Evolutionary conservation across 2,888 invertebrate species (phyloP).

Genomic region (Buathra laborator): DNA sequence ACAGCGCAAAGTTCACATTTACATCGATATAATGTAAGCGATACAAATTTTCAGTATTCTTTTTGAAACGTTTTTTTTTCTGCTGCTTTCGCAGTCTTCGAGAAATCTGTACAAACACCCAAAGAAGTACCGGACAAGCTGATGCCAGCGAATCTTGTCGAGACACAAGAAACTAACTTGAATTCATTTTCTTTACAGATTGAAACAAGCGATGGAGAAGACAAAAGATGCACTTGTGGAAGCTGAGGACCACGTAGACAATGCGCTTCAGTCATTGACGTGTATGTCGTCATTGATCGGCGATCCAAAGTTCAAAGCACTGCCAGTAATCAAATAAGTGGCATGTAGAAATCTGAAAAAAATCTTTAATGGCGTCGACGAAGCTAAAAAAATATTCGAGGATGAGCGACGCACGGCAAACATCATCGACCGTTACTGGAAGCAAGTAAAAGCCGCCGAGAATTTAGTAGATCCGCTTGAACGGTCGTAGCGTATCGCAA

Average conservation of each 20-base stretch:
- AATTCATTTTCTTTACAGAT: conserved; percentile 72
- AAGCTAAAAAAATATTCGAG: conserved; percentile 88
- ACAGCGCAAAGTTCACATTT: background rate
- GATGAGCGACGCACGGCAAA: too few relatives aligned
- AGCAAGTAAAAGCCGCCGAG: too few relatives aligned
- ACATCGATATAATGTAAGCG: background rate
- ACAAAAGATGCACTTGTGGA: conserved; percentile 86
- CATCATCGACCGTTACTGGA: too few relatives aligned
- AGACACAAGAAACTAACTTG: conserved; percentile 72
- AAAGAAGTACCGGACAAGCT: conserved; percentile 74
- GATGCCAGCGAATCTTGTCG: conserved; percentile 85
- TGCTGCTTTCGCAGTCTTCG: conserved; percentile 74
- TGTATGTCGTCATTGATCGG: conserved; percentile 85
- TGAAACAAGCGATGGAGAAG: conserved; percentile 88
- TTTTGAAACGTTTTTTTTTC: background rate
- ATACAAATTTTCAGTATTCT: background rate
- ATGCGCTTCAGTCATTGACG: conserved; percentile 86
- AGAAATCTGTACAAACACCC: conserved; percentile 75
- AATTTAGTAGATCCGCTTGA: too few relatives aligned
- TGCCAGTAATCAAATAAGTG: conserved; percentile 81
- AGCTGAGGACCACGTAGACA: conserved; percentile 88
- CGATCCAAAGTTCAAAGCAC: conserved; percentile 83
- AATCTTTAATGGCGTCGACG: conserved; percentile 87
- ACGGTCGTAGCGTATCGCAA: too few relatives aligned
- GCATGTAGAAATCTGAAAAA: conserved; percentile 81